Base-by-base conservation (phyloP, 2,888 invertebrate genomes). In the Teinopalpus imperialis region DNA sequence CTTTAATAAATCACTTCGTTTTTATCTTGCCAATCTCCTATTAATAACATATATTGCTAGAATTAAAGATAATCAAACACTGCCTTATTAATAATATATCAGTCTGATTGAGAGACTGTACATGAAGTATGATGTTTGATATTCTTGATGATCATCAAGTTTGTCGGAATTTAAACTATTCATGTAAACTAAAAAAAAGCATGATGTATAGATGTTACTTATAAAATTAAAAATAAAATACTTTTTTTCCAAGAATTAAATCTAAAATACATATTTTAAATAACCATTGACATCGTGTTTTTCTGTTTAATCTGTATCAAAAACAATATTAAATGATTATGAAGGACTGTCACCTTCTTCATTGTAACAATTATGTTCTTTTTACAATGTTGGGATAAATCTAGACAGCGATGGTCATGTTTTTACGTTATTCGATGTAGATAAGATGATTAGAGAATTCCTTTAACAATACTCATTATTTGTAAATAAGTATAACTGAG, bases 391-490 rank as follows among this genome's bases (percentile, higher is more conserved):
- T 31, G 4, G 3, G 16, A 18, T 4, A 18, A 9, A 16, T 18
- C 18, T 9, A 9, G 16, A 14, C 3, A 14, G 18, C 16, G 23
- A 10, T 41, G 20, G 31, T 16, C 30, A 12, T 23, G 30, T 31
- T 41, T 35, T 31, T 42, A 3, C 18, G 3, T 35, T 35, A 29
- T 30, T 43, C 5, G 10, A 30, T 9, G 6, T 36, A 30, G 23
- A 10, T 36, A 43, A 30, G 20, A 13, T 7, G 14, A 20, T 16
- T 40, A 35, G 10, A 35, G 14, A 40, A 23, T 34, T 70, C 68
- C 64, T 62, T 66, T 66, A 61, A 70, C 73, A 86, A 87, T 87
- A 87, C 86, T 87, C 86, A 87, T 80, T 83, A 81, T 67, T 69
- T 85, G 81, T 85, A 85, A 79, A 85, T 81, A 81, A 69, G 56